phyloP scores from a whole-genome alignment of 2,797 vertebrate genomes.

The Halcyon leucocephala region DNA sequence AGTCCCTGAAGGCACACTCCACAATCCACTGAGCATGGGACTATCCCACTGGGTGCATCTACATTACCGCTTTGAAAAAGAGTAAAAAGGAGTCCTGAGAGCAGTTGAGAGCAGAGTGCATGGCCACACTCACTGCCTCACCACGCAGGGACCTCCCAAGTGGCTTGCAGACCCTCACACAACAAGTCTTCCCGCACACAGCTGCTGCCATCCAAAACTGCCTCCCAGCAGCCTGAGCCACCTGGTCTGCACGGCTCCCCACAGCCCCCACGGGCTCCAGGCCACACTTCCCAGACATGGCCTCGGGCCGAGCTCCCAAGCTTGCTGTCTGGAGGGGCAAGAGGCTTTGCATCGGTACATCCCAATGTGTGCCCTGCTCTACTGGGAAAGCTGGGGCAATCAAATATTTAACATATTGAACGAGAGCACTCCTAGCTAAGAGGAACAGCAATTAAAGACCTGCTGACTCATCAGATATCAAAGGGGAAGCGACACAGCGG shows the following conservation, averaged over 20 bases:
- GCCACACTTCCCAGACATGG: background rate
- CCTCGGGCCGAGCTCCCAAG: background rate
- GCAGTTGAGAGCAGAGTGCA: background rate
- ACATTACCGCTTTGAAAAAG: background rate
- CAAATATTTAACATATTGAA: slow-evolving; percentile 59
- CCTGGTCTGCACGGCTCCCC: background rate
- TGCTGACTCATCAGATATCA: slow-evolving; percentile 58
- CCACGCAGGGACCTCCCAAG: background rate
- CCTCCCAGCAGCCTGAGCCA: background rate
- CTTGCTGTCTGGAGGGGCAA: background rate
- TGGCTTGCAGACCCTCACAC: background rate
- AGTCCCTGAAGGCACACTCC: slow-evolving; percentile 19
- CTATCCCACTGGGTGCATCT: background rate
- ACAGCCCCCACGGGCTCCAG: accelerated
- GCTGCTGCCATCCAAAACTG: background rate
- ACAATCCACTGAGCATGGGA: slow-evolving; percentile 18
- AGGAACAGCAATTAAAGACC: slow-evolving; percentile 49
- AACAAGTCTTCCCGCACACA: background rate
- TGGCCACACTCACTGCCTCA: accelerated
- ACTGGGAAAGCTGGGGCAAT: background rate
- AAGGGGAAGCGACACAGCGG: background rate
- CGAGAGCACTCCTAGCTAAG: slow-evolving; percentile 3
- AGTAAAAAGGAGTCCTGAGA: background rate
- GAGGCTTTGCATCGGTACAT: background rate
- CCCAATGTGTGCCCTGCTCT: background rate